Evolutionary conservation across 2,113 vertebrate species (phyloP).

Genomic region (Petaurus breviceps): DNA sequence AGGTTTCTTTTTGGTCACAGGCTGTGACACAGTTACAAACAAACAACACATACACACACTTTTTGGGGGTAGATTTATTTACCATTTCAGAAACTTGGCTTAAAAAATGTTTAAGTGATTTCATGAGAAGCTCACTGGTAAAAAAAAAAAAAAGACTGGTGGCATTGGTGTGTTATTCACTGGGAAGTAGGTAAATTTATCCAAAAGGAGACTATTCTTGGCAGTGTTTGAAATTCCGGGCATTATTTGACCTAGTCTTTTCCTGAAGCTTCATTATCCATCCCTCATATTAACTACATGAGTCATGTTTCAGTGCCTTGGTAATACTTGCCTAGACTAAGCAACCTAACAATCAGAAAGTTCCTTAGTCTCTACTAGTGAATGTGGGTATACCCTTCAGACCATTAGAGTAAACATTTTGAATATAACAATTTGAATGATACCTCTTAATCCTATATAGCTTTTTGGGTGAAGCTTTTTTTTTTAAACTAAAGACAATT

Average conservation of each 20-base stretch:
- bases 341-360: background rate
- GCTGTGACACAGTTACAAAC: constrained; percentile 29
- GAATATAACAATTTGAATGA: constrained; percentile 12
- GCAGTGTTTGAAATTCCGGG: constrained; percentile 49
- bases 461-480: constrained; percentile 3
- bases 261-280: constrained; percentile 59
- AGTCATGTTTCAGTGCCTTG: constrained; percentile 56
- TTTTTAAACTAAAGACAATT: background rate
- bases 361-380: constrained; percentile 20
- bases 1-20: constrained; percentile 27
- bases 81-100: background rate
- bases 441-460: background rate
- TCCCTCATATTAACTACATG: constrained; percentile 2
- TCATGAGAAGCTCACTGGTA: background rate
- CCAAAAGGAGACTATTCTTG: background rate
- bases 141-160: constrained; percentile 26
- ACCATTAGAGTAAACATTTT: constrained; percentile 40
- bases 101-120: background rate
- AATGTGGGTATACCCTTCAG: constrained; percentile 13
- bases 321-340: background rate
- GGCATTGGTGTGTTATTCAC: background rate
- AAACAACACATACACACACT: background rate
- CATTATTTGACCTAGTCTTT: constrained; percentile 54
- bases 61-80: constrained; percentile 42
- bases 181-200: background rate